Conservation (phyloP, 2,113 vertebrate genomes). For the Corydoras sp. region DNA sequence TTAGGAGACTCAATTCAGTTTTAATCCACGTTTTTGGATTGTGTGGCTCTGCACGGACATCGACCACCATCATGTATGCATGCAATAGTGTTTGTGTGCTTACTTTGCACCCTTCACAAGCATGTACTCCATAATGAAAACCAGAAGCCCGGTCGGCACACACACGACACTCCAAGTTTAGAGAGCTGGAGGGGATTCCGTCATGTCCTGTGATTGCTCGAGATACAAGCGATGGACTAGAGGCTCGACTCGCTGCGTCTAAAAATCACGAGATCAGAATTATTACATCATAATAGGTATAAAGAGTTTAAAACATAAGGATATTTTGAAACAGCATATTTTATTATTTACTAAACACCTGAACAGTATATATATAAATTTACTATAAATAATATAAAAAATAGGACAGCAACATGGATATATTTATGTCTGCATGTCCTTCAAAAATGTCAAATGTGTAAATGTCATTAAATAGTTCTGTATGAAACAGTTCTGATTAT, state of each 20-base stretch:
- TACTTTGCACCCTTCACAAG: constrained; percentile 98
- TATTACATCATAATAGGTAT: not conserved
- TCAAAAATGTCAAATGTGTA: no score
- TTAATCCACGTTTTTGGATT: no score
- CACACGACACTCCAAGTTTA: constrained; percentile 87
- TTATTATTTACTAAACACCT: no score
- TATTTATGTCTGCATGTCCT: no score
- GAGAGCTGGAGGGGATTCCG: constrained; percentile 57
- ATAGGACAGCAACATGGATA: no score
- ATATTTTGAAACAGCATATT: not conserved
- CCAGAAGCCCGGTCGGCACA: constrained; percentile 93
- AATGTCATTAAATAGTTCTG: no score
- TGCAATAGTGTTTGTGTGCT: constrained; percentile 26
- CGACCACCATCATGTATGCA: not conserved
- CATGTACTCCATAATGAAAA: constrained; percentile 97
- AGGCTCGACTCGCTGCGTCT: constrained; percentile 88
- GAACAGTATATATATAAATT: no score
- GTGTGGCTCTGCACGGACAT: constrained; percentile 2
- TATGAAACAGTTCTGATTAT: no score
- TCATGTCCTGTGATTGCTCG: constrained; percentile 58
- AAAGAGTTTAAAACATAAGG: not conserved
- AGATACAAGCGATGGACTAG: constrained; percentile 78
- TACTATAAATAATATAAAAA: no score
- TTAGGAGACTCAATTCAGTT: no score
- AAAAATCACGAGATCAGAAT: constrained; percentile 1